Conservation (phyloP, 2,888 invertebrate species). For the Philonicus albiceps region DNA sequence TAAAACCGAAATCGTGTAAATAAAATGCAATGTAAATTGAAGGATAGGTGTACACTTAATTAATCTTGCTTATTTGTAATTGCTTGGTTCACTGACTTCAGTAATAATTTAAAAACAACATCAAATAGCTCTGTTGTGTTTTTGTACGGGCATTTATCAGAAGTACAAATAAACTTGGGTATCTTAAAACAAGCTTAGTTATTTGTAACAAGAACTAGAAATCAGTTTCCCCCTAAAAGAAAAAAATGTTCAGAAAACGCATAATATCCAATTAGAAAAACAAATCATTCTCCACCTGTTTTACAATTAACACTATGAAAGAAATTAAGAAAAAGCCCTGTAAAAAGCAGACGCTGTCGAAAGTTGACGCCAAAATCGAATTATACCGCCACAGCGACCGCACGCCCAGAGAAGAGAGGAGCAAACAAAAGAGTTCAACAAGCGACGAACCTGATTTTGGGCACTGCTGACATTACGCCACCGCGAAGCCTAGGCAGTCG, state of each 20-base stretch:
- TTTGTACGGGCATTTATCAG: too few species aligned
- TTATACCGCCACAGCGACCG: background rate
- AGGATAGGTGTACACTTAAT: too few species aligned
- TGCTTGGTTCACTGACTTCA: background rate
- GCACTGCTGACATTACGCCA: background rate
- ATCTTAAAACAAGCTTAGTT: background rate
- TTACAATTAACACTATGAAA: background rate
- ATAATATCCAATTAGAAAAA: background rate
- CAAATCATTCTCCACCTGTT: background rate
- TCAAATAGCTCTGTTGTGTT: too few species aligned
- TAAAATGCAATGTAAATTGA: too few species aligned
- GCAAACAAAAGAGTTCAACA: constrained; percentile 17
- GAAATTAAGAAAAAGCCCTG: background rate
- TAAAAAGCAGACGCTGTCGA: background rate
- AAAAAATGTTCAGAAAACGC: background rate
- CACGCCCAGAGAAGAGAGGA: background rate
- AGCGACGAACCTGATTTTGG: constrained; percentile 8
- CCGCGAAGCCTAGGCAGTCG: background rate
- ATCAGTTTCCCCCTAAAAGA: background rate
- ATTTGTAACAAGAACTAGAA: background rate
- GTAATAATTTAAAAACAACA: background rate
- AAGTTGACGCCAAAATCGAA: background rate
- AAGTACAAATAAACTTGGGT: too few species aligned
- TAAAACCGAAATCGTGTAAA: too few species aligned
- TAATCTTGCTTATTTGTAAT: background rate